Evolutionary conservation across 2,888 invertebrate genomes (phyloP).

Genomic region (Drosophila putrida): DNA sequence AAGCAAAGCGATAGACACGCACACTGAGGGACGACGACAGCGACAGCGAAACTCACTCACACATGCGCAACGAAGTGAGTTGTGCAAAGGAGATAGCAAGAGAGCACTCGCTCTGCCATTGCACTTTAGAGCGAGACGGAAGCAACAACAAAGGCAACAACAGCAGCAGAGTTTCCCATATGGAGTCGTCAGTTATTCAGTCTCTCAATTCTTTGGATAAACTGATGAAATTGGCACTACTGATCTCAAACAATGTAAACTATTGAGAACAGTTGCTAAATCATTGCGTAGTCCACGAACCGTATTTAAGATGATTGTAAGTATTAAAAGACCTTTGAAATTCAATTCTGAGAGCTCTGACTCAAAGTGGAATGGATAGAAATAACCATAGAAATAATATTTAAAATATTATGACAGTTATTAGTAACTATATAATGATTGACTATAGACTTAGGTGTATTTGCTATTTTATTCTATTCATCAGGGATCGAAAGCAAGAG

Average conservation of each 20-base stretch:
- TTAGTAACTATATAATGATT: too few relatives aligned
- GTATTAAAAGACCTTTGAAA: not conserved
- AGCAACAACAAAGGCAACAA: conserved; percentile 33
- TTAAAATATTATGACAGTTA: not conserved
- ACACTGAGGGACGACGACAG: not conserved
- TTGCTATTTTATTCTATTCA: too few relatives aligned
- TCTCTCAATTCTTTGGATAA: conserved; percentile 29
- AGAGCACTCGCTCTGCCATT: conserved; percentile 21
- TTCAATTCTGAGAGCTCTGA: conserved; percentile 6
- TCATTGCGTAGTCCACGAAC: conserved; percentile 5
- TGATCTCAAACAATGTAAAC: conserved; percentile 35
- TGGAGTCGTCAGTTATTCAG: conserved; percentile 32
- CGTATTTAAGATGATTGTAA: not conserved
- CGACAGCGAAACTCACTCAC: conserved; percentile 9
- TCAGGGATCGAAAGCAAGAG: too few relatives aligned
- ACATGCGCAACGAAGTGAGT: conserved; percentile 21
- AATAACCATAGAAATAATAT: not conserved
- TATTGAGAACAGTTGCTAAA: conserved; percentile 43
- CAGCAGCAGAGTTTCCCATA: conserved; percentile 40
- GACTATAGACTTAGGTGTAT: too few relatives aligned
- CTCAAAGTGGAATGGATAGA: conserved; percentile 7
- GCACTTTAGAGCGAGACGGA: conserved; percentile 59
- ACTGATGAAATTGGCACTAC: conserved; percentile 55
- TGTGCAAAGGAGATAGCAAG: conserved; percentile 47
- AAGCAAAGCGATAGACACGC: conserved; percentile 6